Base-by-base conservation (phyloP, 2,113 vertebrate species). In the Cercocebus atys region DNA sequence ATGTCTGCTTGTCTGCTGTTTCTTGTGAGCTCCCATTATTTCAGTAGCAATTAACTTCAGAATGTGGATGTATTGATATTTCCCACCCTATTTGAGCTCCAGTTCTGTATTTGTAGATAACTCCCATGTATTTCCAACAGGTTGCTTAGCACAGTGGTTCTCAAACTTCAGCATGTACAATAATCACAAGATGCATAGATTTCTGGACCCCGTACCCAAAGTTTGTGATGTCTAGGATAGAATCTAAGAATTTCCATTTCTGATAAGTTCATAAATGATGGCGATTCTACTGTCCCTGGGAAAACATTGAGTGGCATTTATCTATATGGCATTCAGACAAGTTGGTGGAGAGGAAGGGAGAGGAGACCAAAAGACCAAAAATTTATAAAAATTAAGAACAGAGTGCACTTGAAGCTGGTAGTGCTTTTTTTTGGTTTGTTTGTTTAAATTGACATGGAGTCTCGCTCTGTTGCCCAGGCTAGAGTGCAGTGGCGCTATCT, bases 11-110 rank as follows among this genome's bases (percentile, higher is more conserved):
- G 68, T 88, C 43, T 91, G 52, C 45, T 70, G 45, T 88, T 86
- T 94, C 27, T 80, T 66, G 72, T 81, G 47, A 68, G 72, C 50
- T 57, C 17, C 68, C 32, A 78, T 80, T 47, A 80, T 92, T 96
- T 96, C 32, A 80, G 18, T 75, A 89, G n/a, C 64, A 68, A 4
- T 92, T 88, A 78, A 84, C 57, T 94, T 92, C 32, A 95, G 83
- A 92, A 92, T 92, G 66, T 59, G 64, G 17, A 50, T 80, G 64
- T 79, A 50, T 59, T 92, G 27, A 68, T 52, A 88, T 66, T 38
- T 73, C 16, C 55, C 13, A 52, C 27, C 35, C 17, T 87, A 5
- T 76, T 93, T 2, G 4, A 73, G 30, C 52, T 79, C 79, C 52
- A 61, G 91, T 87, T 64, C 73, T 88, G 9, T 91, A 66, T 93